Evolutionary conservation across 2,888 invertebrate species (phyloP).

Genomic region (Ichneumon xanthorius): DNA sequence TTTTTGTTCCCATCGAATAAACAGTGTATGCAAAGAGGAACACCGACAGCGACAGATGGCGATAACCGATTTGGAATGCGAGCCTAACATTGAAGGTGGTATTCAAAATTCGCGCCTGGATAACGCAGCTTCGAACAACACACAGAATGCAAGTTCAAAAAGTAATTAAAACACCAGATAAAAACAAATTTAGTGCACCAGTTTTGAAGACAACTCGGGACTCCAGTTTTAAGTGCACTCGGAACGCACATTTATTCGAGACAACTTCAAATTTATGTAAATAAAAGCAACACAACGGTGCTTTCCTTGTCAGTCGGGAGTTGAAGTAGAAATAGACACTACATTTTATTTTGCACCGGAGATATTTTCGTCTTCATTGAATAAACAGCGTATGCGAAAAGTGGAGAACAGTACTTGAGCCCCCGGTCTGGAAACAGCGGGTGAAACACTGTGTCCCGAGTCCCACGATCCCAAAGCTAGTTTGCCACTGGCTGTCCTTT

Average conservation of each 20-base stretch:
- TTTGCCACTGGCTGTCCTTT: constrained; percentile 10
- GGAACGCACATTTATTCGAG: too few relatives aligned
- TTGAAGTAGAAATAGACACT: too few relatives aligned
- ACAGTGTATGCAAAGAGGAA: constrained; percentile 6
- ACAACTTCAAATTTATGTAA: too few relatives aligned
- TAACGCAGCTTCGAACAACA: too few relatives aligned
- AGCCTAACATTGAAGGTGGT: background rate
- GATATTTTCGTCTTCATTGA: background rate
- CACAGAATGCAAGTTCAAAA: too few relatives aligned
- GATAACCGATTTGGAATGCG: constrained; percentile 37
- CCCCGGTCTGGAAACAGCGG: background rate
- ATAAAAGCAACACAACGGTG: too few relatives aligned
- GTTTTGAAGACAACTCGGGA: too few relatives aligned
- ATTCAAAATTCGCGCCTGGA: background rate
- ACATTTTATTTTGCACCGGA: too few relatives aligned
- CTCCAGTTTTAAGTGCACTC: too few relatives aligned
- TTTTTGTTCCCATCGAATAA: background rate
- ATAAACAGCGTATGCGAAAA: constrained; percentile 2
- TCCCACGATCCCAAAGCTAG: constrained; percentile 33
- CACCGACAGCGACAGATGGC: constrained; percentile 41
- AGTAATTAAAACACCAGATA: too few relatives aligned
- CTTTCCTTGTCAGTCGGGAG: too few relatives aligned
- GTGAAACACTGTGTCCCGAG: background rate
- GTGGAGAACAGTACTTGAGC: background rate
- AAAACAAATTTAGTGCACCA: too few relatives aligned